A percentile compares a stretch with the other conserved stretches of the same genome.
phyloP scores from a whole-genome alignment of 2,888 invertebrate species.

The Prosopocoilus inquinatus region DNA sequence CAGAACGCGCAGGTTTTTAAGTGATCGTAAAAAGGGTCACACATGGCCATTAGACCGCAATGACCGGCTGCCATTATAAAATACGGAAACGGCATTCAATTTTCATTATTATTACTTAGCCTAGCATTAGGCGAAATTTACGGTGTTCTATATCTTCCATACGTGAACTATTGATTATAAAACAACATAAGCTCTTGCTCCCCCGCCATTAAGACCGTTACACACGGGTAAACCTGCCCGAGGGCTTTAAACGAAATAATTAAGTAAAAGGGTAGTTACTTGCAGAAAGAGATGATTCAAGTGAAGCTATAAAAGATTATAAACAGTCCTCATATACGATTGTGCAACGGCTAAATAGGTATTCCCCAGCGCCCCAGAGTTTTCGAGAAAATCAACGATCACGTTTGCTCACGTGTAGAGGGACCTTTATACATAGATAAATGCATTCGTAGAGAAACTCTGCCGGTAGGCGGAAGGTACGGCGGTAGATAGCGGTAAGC shows the following conservation, averaged over 20 bases:
- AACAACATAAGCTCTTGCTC: neutral
- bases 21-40: neutral
- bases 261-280: too few species aligned
- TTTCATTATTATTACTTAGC: neutral
- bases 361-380: too few species aligned
- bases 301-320: too few species aligned
- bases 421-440: constrained; percentile 5
- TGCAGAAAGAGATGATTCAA: too few species aligned
- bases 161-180: neutral
- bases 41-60: neutral
- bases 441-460: constrained; percentile 9
- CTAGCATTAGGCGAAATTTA: neutral
- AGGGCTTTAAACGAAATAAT: too few species aligned
- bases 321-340: too few species aligned
- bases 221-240: too few species aligned
- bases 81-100: neutral
- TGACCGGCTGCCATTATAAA: neutral
- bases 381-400: too few species aligned
- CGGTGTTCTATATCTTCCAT: neutral
- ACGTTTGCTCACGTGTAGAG: neutral
- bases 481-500: constrained; percentile 19
- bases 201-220: too few species aligned
- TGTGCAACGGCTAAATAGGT: too few species aligned
- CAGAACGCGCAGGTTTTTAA: neutral
- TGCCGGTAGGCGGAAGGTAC: constrained; percentile 12